These are phyloP conservation scores for Pheosia tremula DNA, from an alignment of 2,888 invertebrate species.

Conservation along the genomic window DNA sequence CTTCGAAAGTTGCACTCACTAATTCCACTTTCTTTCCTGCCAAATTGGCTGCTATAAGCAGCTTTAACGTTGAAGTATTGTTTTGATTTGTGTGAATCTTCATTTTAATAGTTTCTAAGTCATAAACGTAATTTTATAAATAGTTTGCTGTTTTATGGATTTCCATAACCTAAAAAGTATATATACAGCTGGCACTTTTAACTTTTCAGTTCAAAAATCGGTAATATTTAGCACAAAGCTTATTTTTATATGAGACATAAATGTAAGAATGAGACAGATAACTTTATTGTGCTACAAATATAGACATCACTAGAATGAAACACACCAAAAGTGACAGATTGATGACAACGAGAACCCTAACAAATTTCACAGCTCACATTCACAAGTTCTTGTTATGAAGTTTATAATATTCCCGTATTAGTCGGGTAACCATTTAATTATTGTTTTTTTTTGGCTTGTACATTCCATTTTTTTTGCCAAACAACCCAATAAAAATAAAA, in stretches of 20 bases:
- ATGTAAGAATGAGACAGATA: not conserved
- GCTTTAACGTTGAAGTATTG: slow-evolving; percentile 90
- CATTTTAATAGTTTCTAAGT: slow-evolving; percentile 76
- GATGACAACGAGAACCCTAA: not conserved
- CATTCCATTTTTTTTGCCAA: no score
- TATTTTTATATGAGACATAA: not conserved
- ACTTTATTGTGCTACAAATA: not conserved
- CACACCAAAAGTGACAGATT: not conserved
- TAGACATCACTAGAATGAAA: not conserved
- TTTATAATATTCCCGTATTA: no score
- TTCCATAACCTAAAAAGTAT: slow-evolving; percentile 37
- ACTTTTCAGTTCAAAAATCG: not conserved
- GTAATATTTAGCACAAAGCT: not conserved
- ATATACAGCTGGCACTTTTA: slow-evolving; percentile 35
- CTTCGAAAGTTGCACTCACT: slow-evolving; percentile 84
- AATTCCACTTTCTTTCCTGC: slow-evolving; percentile 84
- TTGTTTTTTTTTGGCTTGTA: no score
- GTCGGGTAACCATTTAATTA: not conserved
- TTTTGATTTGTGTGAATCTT: slow-evolving; percentile 90
- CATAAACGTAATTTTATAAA: slow-evolving; percentile 28
- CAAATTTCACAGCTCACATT: not conserved
- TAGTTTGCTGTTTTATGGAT: slow-evolving; percentile 21
- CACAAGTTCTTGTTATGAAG: no score
- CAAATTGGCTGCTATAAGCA: slow-evolving; percentile 88
- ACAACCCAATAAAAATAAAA: no score